A percentile compares a stretch with the other conserved stretches of the same genome.
Conservation (phyloP, 2,113 vertebrate species). For the Nothocercus nigrocapillus region DNA sequence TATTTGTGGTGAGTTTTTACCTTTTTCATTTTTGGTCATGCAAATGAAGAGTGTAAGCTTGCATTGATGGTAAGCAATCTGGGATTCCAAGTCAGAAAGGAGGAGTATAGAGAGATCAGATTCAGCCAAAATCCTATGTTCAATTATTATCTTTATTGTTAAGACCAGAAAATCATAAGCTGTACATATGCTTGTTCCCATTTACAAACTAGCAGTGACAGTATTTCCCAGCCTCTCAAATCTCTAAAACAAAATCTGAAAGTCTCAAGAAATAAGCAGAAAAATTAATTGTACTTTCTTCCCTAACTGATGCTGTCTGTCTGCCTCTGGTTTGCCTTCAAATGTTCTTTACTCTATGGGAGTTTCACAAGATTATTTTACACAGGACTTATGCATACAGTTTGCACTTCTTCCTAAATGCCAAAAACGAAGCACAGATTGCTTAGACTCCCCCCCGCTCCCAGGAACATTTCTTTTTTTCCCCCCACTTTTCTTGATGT, state of each 20-base stretch:
- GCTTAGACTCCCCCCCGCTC: background rate
- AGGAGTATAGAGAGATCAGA: background rate
- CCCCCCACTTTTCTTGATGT: background rate
- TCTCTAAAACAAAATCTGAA: background rate
- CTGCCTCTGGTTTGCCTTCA: background rate
- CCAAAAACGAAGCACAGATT: background rate
- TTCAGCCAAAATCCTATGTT: background rate
- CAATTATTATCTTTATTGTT: background rate
- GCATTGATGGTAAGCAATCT: background rate
- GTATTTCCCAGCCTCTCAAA: background rate
- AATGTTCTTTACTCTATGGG: background rate
- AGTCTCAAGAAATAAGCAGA: background rate
- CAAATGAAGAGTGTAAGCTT: background rate
- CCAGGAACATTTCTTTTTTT: background rate
- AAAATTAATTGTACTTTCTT: background rate
- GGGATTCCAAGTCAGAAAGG: background rate
- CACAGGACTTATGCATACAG: background rate
- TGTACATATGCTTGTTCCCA: background rate
- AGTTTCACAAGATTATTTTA: background rate
- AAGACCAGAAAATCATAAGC: background rate
- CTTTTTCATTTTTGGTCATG: background rate
- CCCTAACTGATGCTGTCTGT: rapidly evolving
- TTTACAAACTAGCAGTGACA: background rate
- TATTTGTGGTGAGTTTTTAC: background rate
- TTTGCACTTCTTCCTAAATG: background rate